Evolutionary conservation across 2,888 invertebrate species (phyloP).

Genomic region (Oegoconia quadripuncta): DNA sequence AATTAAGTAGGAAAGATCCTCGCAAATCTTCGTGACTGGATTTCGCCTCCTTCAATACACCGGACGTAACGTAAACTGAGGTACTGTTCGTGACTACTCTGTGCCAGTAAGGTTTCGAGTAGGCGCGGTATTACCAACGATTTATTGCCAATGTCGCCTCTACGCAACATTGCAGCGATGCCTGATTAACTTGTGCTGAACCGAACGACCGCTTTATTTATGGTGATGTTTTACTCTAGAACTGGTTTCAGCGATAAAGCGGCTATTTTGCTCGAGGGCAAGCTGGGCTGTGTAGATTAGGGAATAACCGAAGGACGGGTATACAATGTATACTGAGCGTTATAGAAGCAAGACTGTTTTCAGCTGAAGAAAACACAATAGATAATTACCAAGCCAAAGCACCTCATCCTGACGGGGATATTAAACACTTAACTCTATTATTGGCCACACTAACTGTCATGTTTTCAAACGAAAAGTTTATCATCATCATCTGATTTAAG

Average conservation of each 20-base stretch:
- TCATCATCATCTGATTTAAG: too few species aligned
- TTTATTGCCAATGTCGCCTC: conserved; percentile 12
- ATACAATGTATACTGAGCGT: too few species aligned
- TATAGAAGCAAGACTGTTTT: too few species aligned
- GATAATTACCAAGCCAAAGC: too few species aligned
- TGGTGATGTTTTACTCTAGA: conserved; percentile 10
- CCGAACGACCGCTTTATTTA: conserved; percentile 8
- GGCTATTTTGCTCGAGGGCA: not conserved
- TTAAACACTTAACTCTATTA: too few species aligned
- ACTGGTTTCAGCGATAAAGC: conserved; percentile 4
- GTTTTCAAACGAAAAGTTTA: too few species aligned
- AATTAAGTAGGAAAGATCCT: too few species aligned
- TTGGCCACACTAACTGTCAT: too few species aligned
- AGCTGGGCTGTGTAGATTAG: not conserved
- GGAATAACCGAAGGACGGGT: too few species aligned
- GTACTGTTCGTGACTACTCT: not conserved
- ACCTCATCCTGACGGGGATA: too few species aligned
- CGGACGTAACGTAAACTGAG: not conserved
- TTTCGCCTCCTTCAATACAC: not conserved
- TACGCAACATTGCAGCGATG: conserved; percentile 13
- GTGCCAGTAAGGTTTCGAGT: not conserved
- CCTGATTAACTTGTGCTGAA: conserved; percentile 11
- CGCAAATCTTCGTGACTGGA: too few species aligned
- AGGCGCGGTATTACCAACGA: conserved; percentile 11
- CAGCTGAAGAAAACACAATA: too few species aligned